Percentiles rank a stretch among this genome's conserved stretches.
These are phyloP conservation scores for Caenorhabditis panamensis DNA, from an alignment of 2,888 invertebrate genomes.

Conservation along the genomic window DNA sequence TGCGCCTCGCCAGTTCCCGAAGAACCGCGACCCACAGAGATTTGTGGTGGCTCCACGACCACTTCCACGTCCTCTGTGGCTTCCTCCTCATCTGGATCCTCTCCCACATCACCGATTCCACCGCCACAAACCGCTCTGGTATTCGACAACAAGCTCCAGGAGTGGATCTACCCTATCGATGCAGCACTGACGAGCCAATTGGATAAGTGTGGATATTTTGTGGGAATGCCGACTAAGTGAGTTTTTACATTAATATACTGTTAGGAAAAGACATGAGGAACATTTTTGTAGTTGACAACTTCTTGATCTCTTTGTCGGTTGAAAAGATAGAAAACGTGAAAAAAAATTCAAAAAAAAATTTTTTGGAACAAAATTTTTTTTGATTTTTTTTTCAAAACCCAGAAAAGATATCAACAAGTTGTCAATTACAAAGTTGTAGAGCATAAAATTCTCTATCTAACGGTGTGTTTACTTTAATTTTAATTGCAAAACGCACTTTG, in stretches of 20 bases:
- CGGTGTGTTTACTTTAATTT: conserved; percentile 3
- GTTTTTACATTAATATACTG: too few relatives aligned
- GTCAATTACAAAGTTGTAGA: too few relatives aligned
- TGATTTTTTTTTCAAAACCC: too few relatives aligned
- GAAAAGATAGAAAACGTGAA: too few relatives aligned
- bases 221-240: conserved; percentile 65
- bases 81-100: conserved; percentile 31
- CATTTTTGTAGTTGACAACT: too few relatives aligned
- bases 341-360: too few relatives aligned
- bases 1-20: conserved; percentile 50
- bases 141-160: conserved; percentile 66
- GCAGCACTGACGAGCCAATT: conserved; percentile 59
- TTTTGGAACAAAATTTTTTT: too few relatives aligned
- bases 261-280: too few relatives aligned
- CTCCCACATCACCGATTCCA: conserved; percentile 38
- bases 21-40: conserved; percentile 25
- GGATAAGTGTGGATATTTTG: conserved; percentile 67
- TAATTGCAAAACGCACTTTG: neutral
- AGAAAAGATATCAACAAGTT: too few relatives aligned
- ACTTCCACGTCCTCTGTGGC: conserved; percentile 43
- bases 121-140: conserved; percentile 35
- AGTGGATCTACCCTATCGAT: conserved; percentile 67
- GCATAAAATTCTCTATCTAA: too few relatives aligned
- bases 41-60: conserved; percentile 19
- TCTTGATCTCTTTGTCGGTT: too few relatives aligned